These are phyloP conservation scores for Chelonoidis abingdonii DNA, from an alignment of 2,113 vertebrate genomes.

Conservation along the genomic window DNA sequence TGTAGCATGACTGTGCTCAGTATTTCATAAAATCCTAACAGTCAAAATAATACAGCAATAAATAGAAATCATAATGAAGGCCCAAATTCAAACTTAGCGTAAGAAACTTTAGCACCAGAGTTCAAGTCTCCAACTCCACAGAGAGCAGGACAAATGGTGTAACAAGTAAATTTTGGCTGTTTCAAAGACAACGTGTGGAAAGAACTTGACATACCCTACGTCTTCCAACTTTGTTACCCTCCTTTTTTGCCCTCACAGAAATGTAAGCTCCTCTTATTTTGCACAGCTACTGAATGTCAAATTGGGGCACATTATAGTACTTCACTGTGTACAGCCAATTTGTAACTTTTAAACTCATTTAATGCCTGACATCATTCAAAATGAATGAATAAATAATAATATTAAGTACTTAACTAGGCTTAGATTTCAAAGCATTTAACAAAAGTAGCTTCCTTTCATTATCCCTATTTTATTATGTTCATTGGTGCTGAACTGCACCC, in stretches of 20 bases:
- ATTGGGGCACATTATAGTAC: not conserved
- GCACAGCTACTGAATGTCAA: rapidly evolving
- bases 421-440: rapidly evolving
- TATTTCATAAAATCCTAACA: constrained; percentile 19
- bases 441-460: not conserved
- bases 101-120: constrained; percentile 13
- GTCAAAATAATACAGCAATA: constrained; percentile 43
- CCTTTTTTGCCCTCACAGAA: not conserved
- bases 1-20: not conserved
- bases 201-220: not conserved
- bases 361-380: not conserved
- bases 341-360: not conserved
- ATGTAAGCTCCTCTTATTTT: not conserved
- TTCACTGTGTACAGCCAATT: not conserved
- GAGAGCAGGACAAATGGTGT: not conserved
- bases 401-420: rapidly evolving
- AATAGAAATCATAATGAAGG: not conserved
- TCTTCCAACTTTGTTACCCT: not conserved
- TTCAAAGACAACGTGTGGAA: not conserved
- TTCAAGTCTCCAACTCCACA: not conserved
- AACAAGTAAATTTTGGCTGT: not conserved
- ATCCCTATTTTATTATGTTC: rapidly evolving
- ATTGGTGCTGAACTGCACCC: not conserved
- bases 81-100: not conserved
- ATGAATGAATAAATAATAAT: rapidly evolving